Conservation (phyloP, 2,888 invertebrate genomes). For the Timema podura region DNA sequence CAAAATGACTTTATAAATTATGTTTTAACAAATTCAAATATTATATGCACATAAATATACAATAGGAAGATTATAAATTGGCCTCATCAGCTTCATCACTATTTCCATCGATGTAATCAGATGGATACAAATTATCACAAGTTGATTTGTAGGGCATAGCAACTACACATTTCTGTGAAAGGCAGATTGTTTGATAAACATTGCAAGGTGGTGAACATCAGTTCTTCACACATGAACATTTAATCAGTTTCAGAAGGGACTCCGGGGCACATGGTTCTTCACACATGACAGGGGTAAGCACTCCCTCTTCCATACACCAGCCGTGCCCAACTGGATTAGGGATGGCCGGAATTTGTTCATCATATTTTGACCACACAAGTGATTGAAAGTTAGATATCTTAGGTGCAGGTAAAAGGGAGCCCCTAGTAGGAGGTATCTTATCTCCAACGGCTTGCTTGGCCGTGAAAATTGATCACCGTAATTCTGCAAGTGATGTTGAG, state of each 20-base stretch:
- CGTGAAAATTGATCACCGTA: neutral
- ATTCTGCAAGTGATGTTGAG: constrained; percentile 8
- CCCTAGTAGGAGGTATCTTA: neutral
- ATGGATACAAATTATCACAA: no score
- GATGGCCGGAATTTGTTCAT: neutral
- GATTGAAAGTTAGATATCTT: constrained; percentile 12
- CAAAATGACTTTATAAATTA: no score
- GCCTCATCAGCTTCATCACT: no score
- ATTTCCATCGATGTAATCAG: no score
- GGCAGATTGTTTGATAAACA: no score
- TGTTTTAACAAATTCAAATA: no score
- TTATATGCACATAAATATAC: no score
- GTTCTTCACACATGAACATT: constrained; percentile 7
- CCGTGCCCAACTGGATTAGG: neutral
- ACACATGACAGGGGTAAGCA: constrained; percentile 4
- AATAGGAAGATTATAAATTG: no score
- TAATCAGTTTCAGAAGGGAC: neutral
- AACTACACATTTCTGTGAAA: no score
- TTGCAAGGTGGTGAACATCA: neutral
- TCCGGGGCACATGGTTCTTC: constrained; percentile 4
- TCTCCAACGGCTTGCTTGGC: neutral
- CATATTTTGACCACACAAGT: constrained; percentile 2
- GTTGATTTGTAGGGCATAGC: no score
- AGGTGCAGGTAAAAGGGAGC: constrained; percentile 12
- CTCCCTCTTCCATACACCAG: neutral